Base-by-base conservation (phyloP, 2,797 vertebrate genomes). In the Coluber constrictor region DNA sequence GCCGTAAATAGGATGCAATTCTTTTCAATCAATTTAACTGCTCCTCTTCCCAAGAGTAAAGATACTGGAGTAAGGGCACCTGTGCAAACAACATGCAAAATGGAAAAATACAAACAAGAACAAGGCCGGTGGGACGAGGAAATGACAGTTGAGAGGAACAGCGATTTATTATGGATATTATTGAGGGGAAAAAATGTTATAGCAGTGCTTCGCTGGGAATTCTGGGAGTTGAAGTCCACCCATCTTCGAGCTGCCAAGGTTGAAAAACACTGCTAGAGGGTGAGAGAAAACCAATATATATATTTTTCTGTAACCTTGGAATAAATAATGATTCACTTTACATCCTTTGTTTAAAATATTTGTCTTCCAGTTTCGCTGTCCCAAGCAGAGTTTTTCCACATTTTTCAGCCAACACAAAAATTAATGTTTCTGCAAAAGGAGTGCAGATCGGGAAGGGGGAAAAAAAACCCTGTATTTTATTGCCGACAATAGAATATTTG, bases 71-170 rank as follows among this genome's bases (percentile, higher is more conserved):
- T 61, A 88, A 88, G 88, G 63, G 83, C 93, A 94, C 91, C 91
- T 79, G 91, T 56, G 74, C 54, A 92, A 88, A 79, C 86, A 94
- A 47, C 83, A 27, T 18, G 83, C 59, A 29, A 66, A n/a, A 89
- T 86, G 93, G 93, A 92, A 92, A 94, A 90, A 86, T 59, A 66
- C 90, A 93, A 89, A n/a, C 57, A 18, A 37, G 60, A 63, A 37
- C 10, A 16, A 20, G 12, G 37, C 6, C 5, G n/a, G 27, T 37
- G 4, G 12, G 55, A 54, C 54, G 27, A 59, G 25, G 13, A 56
- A 70, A 51, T 20, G 12, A 86, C 18, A 79, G 27, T 87, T 20
- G n/a, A 70, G 25, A 87, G 88, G 4, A 25, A 27, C 20, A 63
- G 56, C 11, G 20, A 3, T 57, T 59, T 87, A 60, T 90, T 89